Base-by-base conservation (phyloP, 2,797 vertebrate species). In the Argentina silus region DNA sequence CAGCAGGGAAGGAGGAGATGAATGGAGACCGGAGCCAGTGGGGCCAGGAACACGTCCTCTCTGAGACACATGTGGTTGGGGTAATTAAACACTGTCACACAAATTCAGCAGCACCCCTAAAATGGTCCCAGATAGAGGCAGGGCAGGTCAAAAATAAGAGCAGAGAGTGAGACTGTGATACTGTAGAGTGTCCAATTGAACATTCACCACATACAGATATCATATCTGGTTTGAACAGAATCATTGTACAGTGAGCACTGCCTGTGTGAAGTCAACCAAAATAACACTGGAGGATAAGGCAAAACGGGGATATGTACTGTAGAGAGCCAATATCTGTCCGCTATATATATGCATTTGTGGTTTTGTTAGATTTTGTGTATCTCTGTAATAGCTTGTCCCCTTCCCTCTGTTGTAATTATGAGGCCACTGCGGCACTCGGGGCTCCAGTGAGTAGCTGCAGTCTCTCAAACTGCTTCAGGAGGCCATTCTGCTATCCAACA, bases 391-490 rank as follows among this genome's bases (percentile, higher is more conserved):
- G 60, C 36, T 63, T 44, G 8, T 2, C 21, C 21, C 9, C 7
- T 19, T 19, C 57, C 56, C 21, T 44, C 36, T 42, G 27, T 63
- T 63, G 60, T n/a, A 63, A 42, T 43, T 43, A 63, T 43, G 42
- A 63, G 60, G 36, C 36, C 60, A 63, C 60, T 63, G 60, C 60
- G n/a, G 36, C 60, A 63, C 27, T 62, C 27, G n/a, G 4, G 5
- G 14, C 36, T 43, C 11, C 14, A 14, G 60, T 15, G 15, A 36
- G 36, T 63, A 44, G 12, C 14, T 43, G 60, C 60, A 59, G 56
- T 11, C 56, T 12, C 56, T 21, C 6, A 56, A 23, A 59, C 19
- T 21, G 23, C 56, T 12, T 48, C 27, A 36, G 27, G 4, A 36
- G 27, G 27, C 27, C 27, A 4, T 36, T 48, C 7, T 48, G 47